Evolutionary conservation across 2,888 invertebrate species (phyloP), one percentile per base, ranked within the genome.

Genomic region (Netelia inedita): DNA sequence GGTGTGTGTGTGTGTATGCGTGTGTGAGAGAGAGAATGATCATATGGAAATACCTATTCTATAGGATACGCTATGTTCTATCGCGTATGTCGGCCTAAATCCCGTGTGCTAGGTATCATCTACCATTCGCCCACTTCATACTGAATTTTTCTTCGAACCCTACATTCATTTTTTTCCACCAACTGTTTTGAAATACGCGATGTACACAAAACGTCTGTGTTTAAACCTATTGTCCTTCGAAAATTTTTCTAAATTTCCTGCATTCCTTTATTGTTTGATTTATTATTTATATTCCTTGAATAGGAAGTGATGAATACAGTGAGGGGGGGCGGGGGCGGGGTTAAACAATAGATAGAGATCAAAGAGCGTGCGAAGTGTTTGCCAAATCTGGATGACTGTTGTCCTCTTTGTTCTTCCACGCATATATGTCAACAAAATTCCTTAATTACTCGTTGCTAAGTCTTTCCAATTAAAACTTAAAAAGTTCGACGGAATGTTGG

Each of bases 101-200:
- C 5, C 28, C 28, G 3, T 28, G 28, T 2, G 5, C n/a, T 5
- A 10, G 10, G 21, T 21, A 69, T 69, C 46, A 69, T 61, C 19
- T 66, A 50, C 14, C 50, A 14, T 28, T 69, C 14, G 69, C 16
- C 61, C n/a, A 69, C 16, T 69, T 16, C 28, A 69, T 50, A 28
- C 50, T 19, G 50, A 50, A 63, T 35, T 35, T 19, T 46, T 46
- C 57, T 57, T 57, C 46, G 2, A n/a, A 2, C 50, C 19, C 59
- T 57, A 28, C 53, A 41, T 16, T 28, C n/a, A 35, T 59, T 61
- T 50, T 74, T 74, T 55, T 74, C 21, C 53, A 9, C 46, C 65
- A 57, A 78, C 65, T 65, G 61, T 35, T 80, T 6, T 41, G 74
- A 55, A 76, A 76, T 75, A 82, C 76, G 50, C 65, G 82, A 75